Evolutionary conservation across 1,140 invertebrate species (phyloP).

Genomic region (Drosophila varians): DNA sequence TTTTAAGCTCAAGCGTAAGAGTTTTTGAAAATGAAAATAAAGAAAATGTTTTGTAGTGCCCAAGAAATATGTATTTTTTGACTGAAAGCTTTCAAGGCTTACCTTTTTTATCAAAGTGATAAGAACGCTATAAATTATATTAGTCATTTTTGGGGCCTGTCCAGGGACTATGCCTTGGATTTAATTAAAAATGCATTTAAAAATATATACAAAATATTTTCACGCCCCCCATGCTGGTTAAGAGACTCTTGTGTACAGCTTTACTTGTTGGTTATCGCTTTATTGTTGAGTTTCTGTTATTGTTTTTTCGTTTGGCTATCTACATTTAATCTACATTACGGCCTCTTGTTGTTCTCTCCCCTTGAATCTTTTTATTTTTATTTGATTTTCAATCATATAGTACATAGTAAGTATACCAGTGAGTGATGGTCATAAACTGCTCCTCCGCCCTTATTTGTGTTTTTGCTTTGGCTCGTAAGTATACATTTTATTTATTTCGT

Average conservation of each 20-base stretch:
- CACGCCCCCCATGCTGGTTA: background rate
- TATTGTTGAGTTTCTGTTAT: slow-evolving; percentile 47
- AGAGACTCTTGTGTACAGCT: slow-evolving; percentile 38
- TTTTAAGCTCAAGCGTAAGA: slow-evolving; percentile 12
- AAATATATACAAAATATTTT: too few relatives aligned
- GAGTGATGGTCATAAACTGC: slow-evolving; percentile 27
- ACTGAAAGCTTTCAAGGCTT: background rate
- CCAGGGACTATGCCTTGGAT: background rate
- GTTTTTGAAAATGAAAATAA: slow-evolving; percentile 53
- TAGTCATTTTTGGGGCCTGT: background rate
- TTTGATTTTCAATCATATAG: slow-evolving; percentile 55
- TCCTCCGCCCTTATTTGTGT: too few relatives aligned
- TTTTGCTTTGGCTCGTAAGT: too few relatives aligned
- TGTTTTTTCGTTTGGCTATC: slow-evolving; percentile 51
- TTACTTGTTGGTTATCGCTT: slow-evolving; percentile 48
- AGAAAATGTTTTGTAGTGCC: slow-evolving; percentile 70
- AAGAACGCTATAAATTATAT: background rate
- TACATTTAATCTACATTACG: slow-evolving; percentile 59
- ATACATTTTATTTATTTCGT: background rate
- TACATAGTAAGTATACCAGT: slow-evolving; percentile 50
- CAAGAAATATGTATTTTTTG: slow-evolving; percentile 13
- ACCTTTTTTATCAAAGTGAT: background rate
- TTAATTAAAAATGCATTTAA: background rate
- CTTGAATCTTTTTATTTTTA: slow-evolving; percentile 46
- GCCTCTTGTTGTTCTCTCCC: slow-evolving; percentile 26